A percentile compares a stretch with the other conserved stretches of the same genome.
These are phyloP conservation scores for Trinectes maculatus DNA, from an alignment of 2,113 vertebrate genomes.

Conservation along the genomic window DNA sequence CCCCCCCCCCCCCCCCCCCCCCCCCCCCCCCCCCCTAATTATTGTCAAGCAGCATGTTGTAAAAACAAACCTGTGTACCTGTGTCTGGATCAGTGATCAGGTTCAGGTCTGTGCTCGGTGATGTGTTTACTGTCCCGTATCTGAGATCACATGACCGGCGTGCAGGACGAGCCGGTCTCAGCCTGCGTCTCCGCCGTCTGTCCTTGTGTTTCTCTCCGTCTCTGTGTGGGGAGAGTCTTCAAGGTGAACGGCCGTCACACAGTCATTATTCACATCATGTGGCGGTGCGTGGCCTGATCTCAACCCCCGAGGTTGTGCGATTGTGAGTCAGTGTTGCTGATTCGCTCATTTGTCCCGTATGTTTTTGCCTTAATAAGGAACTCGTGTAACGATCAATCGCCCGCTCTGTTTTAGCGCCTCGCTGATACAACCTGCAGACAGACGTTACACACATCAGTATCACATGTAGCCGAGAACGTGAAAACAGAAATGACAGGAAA, in stretches of 20 bases:
- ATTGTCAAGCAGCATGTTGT: slow-evolving; percentile 20
- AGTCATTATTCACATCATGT: no score
- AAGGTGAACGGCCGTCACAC: neutral
- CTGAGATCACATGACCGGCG: neutral
- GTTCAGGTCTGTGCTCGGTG: no score
- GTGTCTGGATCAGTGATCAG: no score
- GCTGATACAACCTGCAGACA: neutral
- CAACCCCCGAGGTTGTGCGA: neutral
- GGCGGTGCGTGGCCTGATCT: no score
- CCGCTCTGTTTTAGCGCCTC: neutral
- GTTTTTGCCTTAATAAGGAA: neutral
- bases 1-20: neutral
- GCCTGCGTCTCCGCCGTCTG: neutral
- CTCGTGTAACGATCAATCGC: neutral
- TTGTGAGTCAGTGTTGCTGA: neutral
- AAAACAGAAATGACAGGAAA: neutral
- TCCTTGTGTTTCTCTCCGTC: neutral
- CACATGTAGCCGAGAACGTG: neutral
- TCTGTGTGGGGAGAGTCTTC: neutral
- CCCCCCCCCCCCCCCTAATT: slow-evolving; percentile 32
- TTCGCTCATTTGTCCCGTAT: neutral
- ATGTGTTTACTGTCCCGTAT: no score
- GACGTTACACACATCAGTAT: no score
- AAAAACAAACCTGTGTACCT: slow-evolving; percentile 17
- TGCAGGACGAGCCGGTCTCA: no score